Percentiles rank a stretch among this genome's conserved stretches.
These are phyloP conservation scores for Pristionchus exspectatus DNA, from an alignment of 2,888 invertebrate species.

Conservation along the genomic window DNA sequence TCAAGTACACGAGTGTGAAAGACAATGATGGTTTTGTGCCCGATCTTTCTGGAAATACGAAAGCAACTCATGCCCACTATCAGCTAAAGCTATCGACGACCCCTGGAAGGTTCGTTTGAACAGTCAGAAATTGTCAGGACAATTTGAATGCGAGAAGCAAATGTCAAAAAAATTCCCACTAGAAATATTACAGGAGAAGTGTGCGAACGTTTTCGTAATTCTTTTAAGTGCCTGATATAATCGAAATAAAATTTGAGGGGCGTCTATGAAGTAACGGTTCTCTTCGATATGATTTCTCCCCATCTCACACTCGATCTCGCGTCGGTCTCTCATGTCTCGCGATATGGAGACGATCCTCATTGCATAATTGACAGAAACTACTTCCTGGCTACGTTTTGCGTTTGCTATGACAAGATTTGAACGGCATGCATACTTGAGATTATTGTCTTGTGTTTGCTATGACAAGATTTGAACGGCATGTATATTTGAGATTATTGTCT, in stretches of 20 bases:
- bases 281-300: slow-evolving; percentile 60
- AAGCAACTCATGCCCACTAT: slow-evolving; percentile 6
- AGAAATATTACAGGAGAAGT: too few relatives aligned
- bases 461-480: slow-evolving; percentile 68
- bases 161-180: too few relatives aligned
- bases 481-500: too few relatives aligned
- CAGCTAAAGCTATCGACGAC: slow-evolving; percentile 6
- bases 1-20: neutral
- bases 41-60: slow-evolving; percentile 30
- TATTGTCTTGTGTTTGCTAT: slow-evolving; percentile 78
- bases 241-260: neutral
- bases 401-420: slow-evolving; percentile 73
- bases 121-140: neutral
- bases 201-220: neutral
- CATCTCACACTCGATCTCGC: slow-evolving; percentile 84
- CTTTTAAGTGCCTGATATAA: too few relatives aligned
- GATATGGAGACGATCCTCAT: slow-evolving; percentile 88
- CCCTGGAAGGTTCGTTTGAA: neutral
- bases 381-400: slow-evolving; percentile 77
- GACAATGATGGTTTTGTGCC: slow-evolving; percentile 59
- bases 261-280: slow-evolving; percentile 49
- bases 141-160: too few relatives aligned
- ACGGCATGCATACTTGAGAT: too few relatives aligned
- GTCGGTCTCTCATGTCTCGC: slow-evolving; percentile 88
- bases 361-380: slow-evolving; percentile 85